Percentiles rank a stretch among this genome's conserved stretches.
phyloP scores from a whole-genome alignment of 2,888 invertebrate species.

The Eupithecia inturbata region DNA sequence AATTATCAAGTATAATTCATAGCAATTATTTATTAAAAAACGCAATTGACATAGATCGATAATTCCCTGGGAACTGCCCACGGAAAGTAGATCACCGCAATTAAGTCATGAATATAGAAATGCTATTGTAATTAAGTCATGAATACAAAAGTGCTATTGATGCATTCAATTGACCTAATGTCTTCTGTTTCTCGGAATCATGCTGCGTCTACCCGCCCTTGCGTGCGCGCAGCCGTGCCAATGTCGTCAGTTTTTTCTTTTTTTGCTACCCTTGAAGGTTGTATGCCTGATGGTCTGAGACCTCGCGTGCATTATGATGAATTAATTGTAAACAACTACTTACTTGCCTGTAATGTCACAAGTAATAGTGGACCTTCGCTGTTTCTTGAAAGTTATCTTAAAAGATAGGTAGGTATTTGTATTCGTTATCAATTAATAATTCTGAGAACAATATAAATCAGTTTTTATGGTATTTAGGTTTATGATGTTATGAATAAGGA shows the following conservation, averaged over 20 bases:
- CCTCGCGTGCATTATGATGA: conserved; percentile 69
- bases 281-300: conserved; percentile 66
- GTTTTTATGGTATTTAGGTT: not conserved
- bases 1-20: not conserved
- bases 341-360: conserved; percentile 29
- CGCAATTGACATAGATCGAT: conserved; percentile 16
- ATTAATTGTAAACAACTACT: conserved; percentile 58
- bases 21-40: conserved; percentile 10
- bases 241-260: conserved; percentile 67
- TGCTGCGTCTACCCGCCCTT: conserved; percentile 64
- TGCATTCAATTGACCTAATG: conserved; percentile 44
- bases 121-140: conserved; percentile 34
- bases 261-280: conserved; percentile 76
- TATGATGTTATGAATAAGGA: not conserved
- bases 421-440: not conserved
- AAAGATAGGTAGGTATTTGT: conserved; percentile 3
- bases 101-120: conserved; percentile 34
- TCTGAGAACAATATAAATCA: not conserved
- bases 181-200: conserved; percentile 50
- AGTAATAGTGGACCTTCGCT: conserved; percentile 36
- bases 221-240: conserved; percentile 80
- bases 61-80: conserved; percentile 21
- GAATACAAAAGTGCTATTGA: conserved; percentile 32
- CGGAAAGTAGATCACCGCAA: conserved; percentile 36
- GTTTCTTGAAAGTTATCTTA: conserved; percentile 32